A percentile compares a stretch with the other conserved stretches of the same genome.
phyloP scores from a whole-genome alignment of 2,888 invertebrate species.

The Pseudococcus viburni region DNA sequence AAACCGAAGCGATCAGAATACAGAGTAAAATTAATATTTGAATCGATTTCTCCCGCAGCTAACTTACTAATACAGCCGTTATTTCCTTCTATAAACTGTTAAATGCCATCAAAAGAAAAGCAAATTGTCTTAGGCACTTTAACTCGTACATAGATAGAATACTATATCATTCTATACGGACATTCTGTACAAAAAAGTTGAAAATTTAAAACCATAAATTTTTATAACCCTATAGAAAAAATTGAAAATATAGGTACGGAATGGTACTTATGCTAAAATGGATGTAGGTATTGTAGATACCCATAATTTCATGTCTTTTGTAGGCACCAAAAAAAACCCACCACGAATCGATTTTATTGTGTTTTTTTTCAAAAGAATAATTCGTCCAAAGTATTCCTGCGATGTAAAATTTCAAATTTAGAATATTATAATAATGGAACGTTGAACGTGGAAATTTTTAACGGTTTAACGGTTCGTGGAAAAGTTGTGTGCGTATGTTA shows the following conservation, averaged over 20 bases:
- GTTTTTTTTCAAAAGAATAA: background rate
- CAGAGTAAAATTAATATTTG: background rate
- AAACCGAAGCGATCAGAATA: background rate
- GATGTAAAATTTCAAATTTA: background rate
- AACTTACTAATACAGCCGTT: background rate
- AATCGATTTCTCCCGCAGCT: background rate
- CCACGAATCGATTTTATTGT: background rate
- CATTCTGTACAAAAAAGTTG: too few relatives aligned
- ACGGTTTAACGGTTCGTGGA: conserved; percentile 33
- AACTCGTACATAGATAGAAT: background rate
- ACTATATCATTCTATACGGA: too few relatives aligned
- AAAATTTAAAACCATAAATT: too few relatives aligned
- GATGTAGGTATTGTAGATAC: too few relatives aligned
- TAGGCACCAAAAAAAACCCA: too few relatives aligned
- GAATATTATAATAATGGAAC: background rate
- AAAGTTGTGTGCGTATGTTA: conserved; percentile 56
- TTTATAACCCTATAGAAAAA: too few relatives aligned
- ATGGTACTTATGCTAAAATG: too few relatives aligned
- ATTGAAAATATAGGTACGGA: too few relatives aligned
- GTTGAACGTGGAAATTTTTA: background rate
- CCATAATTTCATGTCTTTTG: too few relatives aligned
- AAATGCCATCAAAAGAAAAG: background rate
- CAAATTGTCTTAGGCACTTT: background rate
- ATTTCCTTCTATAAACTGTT: background rate
- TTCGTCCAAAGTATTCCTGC: too few relatives aligned